Conservation (phyloP, 2,113 vertebrate species). For the Hirundichthys speculiger region DNA sequence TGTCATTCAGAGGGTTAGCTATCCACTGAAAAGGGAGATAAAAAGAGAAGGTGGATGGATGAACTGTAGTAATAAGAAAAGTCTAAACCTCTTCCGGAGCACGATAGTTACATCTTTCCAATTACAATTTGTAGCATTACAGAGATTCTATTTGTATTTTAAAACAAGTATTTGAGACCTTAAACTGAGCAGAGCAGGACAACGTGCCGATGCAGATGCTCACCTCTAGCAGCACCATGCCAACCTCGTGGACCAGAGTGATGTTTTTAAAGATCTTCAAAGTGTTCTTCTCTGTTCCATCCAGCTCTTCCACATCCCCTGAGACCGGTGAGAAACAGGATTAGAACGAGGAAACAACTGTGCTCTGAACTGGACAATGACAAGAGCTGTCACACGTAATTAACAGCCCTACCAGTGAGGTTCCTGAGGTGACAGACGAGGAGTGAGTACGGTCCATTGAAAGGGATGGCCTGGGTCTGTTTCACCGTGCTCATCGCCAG, state of each 20-base stretch:
- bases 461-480: conserved; percentile 95
- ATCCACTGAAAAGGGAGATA: conserved; percentile 85
- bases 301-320: conserved; percentile 97
- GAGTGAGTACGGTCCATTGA: conserved; percentile 90
- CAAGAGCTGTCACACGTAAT: no score
- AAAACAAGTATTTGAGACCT: no score
- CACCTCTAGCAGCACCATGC: conserved; percentile 95
- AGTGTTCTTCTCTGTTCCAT: conserved; percentile 91
- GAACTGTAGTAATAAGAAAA: no score
- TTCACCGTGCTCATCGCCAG: conserved; percentile 97
- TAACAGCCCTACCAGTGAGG: conserved; percentile 83
- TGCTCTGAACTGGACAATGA: background rate
- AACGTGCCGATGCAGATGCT: conserved; percentile 36
- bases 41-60: background rate
- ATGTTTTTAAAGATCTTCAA: conserved; percentile 93
- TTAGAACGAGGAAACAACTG: background rate
- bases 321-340: background rate
- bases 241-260: conserved; percentile 89
- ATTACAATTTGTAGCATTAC: no score
- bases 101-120: no score
- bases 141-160: no score
- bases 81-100: no score
- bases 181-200: no score
- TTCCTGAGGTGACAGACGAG: conserved; percentile 91
- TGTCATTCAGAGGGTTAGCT: conserved; percentile 96